phyloP scores from a whole-genome alignment of 2,797 vertebrate species.

The Morus bassanus region DNA sequence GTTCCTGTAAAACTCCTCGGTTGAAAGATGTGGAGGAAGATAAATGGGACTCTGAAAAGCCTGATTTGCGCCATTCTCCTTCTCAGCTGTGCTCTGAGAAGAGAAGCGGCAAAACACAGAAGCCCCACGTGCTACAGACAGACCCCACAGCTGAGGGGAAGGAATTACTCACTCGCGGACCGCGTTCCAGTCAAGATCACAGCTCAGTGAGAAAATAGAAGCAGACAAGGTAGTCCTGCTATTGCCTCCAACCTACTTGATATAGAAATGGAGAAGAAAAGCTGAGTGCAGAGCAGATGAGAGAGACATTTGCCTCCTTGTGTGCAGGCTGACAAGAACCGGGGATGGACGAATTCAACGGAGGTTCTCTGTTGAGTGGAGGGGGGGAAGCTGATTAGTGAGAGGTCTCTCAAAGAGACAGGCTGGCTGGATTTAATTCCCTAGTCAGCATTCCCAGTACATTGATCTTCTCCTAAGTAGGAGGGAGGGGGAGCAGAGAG shows the following conservation, averaged over 20 bases:
- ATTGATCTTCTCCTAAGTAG: slow-evolving; percentile 56
- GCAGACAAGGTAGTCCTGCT: slow-evolving; percentile 41
- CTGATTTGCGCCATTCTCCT: slow-evolving; percentile 11
- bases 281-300: slow-evolving; percentile 26
- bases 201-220: slow-evolving; percentile 44
- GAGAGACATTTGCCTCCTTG: slow-evolving; percentile 59
- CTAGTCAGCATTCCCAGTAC: slow-evolving; percentile 60
- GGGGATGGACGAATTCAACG: not conserved
- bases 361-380: not conserved
- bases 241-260: slow-evolving; percentile 13
- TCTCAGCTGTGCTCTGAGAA: slow-evolving; percentile 27
- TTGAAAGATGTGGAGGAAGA: not conserved
- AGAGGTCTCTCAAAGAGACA: slow-evolving; percentile 55
- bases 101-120: not conserved
- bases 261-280: slow-evolving; percentile 38
- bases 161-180: not conserved
- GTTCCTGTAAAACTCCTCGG: not conserved
- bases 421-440: slow-evolving; percentile 55
- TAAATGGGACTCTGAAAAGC: slow-evolving; percentile 5
- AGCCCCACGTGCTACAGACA: slow-evolving; percentile 13
- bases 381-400: slow-evolving; percentile 54
- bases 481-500: not conserved
- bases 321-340: slow-evolving; percentile 31
- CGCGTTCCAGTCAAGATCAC: slow-evolving; percentile 38
- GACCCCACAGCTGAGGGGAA: slow-evolving; percentile 41